These are phyloP conservation scores for Suncus etruscus DNA, from an alignment of 2,113 vertebrate genomes.

Conservation along the genomic window DNA sequence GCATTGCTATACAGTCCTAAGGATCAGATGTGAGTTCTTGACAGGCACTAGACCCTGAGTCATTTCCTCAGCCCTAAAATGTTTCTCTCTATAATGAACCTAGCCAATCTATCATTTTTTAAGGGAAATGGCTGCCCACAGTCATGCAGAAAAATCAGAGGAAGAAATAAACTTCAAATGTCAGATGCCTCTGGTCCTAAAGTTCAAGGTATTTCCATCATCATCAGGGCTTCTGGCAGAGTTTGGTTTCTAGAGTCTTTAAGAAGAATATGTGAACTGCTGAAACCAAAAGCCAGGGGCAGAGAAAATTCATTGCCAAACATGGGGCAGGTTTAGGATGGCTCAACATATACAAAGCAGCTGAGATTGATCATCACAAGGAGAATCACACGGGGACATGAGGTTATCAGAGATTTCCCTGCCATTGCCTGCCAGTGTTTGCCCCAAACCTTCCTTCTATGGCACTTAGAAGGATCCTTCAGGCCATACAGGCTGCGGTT, in stretches of 20 bases:
- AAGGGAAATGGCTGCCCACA: background rate
- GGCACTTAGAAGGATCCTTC: background rate
- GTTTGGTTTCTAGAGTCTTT: background rate
- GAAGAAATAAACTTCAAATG: background rate
- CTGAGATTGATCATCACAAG: background rate
- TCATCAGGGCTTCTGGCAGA: background rate
- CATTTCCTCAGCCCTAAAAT: too few relatives aligned
- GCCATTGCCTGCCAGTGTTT: fast-evolving
- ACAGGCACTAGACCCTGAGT: too few relatives aligned
- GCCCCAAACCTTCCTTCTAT: background rate
- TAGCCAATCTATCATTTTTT: background rate
- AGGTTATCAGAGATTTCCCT: background rate
- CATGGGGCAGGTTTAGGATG: background rate
- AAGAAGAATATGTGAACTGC: too few relatives aligned
- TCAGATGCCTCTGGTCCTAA: background rate
- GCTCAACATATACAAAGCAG: constrained; percentile 19
- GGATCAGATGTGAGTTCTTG: too few relatives aligned
- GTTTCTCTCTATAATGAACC: too few relatives aligned
- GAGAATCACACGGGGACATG: background rate
- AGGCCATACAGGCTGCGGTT: background rate
- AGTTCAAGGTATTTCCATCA: background rate
- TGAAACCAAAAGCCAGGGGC: background rate
- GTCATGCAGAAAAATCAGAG: background rate
- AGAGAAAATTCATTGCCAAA: background rate
- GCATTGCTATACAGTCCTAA: too few relatives aligned